Evolutionary conservation across 2,113 vertebrate genomes (phyloP).

Genomic region (Pristiophorus japonicus): DNA sequence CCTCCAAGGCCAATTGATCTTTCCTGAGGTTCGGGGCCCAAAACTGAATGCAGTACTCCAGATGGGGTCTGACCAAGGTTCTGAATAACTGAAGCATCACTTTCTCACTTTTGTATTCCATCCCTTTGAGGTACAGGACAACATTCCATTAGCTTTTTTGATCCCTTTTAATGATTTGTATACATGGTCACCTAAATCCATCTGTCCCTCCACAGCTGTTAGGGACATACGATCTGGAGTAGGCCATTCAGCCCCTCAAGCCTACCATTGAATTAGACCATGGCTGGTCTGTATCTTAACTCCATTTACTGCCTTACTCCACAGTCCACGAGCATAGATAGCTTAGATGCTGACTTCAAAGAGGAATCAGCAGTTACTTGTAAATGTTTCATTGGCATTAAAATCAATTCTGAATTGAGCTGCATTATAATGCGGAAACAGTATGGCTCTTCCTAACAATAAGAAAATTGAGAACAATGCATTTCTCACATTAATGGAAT

Average conservation of each 20-base stretch:
- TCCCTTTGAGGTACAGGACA: too few species aligned
- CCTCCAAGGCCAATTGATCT: not conserved
- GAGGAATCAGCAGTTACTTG: too few species aligned
- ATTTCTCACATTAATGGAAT: not conserved
- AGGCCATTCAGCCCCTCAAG: too few species aligned
- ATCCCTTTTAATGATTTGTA: not conserved
- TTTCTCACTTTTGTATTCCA: too few species aligned
- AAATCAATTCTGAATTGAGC: not conserved
- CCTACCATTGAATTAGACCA: too few species aligned
- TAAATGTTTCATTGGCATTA: not conserved
- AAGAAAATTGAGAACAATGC: not conserved
- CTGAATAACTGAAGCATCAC: too few species aligned
- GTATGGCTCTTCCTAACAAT: not conserved
- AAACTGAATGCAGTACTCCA: not conserved
- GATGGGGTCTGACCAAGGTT: not conserved
- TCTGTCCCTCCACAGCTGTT: not conserved
- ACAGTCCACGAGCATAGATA: not conserved
- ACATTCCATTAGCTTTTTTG: too few species aligned
- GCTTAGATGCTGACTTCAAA: not conserved
- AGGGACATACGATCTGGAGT: too few species aligned
- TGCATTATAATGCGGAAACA: not conserved
- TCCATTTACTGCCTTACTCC: too few species aligned
- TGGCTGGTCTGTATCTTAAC: too few species aligned
- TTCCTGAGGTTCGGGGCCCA: not conserved
- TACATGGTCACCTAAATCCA: not conserved